Percentiles rank a stretch among this genome's conserved stretches.
Conservation (phyloP, 2,888 invertebrate species). For the Heliconius aoede region DNA sequence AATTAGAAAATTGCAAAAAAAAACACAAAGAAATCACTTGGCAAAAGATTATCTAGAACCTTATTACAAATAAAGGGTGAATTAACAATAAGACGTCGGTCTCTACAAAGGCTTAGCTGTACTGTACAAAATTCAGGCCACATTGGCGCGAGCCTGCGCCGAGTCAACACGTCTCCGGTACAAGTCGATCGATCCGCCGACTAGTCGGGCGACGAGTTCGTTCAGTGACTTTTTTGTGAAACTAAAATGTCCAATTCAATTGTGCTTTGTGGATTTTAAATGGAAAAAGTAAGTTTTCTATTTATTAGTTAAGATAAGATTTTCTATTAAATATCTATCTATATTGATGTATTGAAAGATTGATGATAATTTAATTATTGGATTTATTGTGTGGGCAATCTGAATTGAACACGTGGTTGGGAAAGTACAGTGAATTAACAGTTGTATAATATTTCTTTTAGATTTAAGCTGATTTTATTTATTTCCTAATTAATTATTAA, state of each 20-base stretch:
- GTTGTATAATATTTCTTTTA: background rate
- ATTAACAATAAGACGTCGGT: slow-evolving; percentile 27
- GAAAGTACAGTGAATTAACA: background rate
- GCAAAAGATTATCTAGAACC: slow-evolving; percentile 16
- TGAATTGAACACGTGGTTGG: background rate
- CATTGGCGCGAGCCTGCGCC: slow-evolving; percentile 56
- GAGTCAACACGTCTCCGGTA: slow-evolving; percentile 51
- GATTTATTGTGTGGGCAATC: background rate
- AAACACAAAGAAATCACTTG: background rate
- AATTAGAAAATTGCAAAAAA: background rate
- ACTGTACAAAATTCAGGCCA: slow-evolving; percentile 40
- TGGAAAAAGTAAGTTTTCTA: slow-evolving; percentile 41
- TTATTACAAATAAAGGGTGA: slow-evolving; percentile 8
- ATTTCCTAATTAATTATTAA: background rate
- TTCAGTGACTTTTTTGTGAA: slow-evolving; percentile 40
- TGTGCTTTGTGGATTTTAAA: slow-evolving; percentile 45
- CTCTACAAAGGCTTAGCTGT: slow-evolving; percentile 38
- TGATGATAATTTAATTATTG: slow-evolving; percentile 7
- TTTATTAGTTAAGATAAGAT: background rate
- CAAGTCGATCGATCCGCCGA: slow-evolving; percentile 40
- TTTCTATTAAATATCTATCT: background rate
- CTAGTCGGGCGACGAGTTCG: slow-evolving; percentile 43
- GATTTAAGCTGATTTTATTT: background rate
- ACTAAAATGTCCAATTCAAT: slow-evolving; percentile 40
- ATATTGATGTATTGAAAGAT: background rate